Base-by-base conservation (phyloP, 2,797 vertebrate genomes). In the Myripristis murdjan region DNA sequence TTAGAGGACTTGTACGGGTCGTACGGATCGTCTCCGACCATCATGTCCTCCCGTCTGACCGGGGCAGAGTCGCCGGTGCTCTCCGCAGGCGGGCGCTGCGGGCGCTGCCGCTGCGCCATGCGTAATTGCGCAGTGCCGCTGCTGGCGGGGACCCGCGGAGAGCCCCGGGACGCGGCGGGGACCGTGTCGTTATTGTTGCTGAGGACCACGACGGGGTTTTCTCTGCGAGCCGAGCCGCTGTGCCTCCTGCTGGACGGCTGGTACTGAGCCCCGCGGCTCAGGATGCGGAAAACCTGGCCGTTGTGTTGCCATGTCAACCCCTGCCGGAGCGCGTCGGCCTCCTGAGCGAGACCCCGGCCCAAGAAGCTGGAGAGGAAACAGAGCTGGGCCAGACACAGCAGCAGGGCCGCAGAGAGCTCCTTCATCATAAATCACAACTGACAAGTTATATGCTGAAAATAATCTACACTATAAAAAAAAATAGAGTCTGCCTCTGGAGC, bases 1-100 rank as follows among this genome's bases (percentile, higher is more conserved):
- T 97, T 96, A 1, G 93, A 84, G 16, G 93, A 89, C 75, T 98
- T 98, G 90, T 97, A 97, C 0, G 96, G 96, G 69, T 96, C 94
- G 83, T 96, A 96, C 0, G 97, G 96, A 43, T 97, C 97, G 66
- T 98, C 97, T 31, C 96, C 96, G 26, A 92, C 93, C 97, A 95
- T 94, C 85, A n/a, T 20, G 44, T 96, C 93, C 57, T 93, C 93
- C 1, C 82, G 79, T 52, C 77, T 68, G 4, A 76, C 81, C 16
- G 73, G 18, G 3, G 15, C 73, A 11, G 81, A 6, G 2, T 56
- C 59, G 0, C 48, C 63, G 11, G 35, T 62, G 1, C n/a, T 26
- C 43, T 43, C 35, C n/a, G 73, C 0, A 41, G 39, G 20, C 12
- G 43, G 56, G 37, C 20, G 54, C 73, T 48, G 41, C 9, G 20